Percentiles rank a stretch among this genome's conserved stretches.
These are phyloP conservation scores for Drosophila mimetica DNA, from an alignment of 2,888 invertebrate genomes.

Conservation along the genomic window DNA sequence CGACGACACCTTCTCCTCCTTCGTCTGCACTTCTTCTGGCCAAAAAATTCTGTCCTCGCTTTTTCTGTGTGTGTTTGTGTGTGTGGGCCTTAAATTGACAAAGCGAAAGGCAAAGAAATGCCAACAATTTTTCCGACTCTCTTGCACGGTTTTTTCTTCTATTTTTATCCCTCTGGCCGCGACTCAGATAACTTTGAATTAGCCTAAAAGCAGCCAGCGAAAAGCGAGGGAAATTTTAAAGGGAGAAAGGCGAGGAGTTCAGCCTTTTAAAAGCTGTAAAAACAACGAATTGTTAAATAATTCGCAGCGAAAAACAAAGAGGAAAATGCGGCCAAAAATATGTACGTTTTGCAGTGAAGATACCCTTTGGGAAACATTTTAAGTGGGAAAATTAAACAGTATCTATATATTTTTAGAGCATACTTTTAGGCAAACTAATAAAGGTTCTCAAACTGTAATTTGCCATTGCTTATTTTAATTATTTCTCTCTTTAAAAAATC, in stretches of 20 bases:
- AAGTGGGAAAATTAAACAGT: background rate
- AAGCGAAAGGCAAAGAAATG: slow-evolving; percentile 41
- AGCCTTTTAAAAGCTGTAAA: background rate
- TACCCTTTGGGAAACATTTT: background rate
- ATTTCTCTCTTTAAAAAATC: no score
- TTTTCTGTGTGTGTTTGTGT: slow-evolving; percentile 8
- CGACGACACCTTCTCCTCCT: slow-evolving; percentile 58
- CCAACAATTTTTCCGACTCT: slow-evolving; percentile 31
- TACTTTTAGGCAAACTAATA: no score
- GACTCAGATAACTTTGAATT: slow-evolving; percentile 30
- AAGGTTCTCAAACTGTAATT: no score
- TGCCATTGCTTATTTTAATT: no score
- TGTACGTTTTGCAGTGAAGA: background rate
- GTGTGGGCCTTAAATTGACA: slow-evolving; percentile 23
- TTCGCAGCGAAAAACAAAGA: background rate
- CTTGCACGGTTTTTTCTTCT: background rate
- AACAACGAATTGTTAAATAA: slow-evolving; percentile 17
- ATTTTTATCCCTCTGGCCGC: background rate
- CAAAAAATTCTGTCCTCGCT: slow-evolving; percentile 27
- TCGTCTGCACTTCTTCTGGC: slow-evolving; percentile 3
- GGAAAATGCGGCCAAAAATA: slow-evolving; percentile 2
- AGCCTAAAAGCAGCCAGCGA: slow-evolving; percentile 29
- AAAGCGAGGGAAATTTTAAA: slow-evolving; percentile 14
- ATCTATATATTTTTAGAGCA: no score
- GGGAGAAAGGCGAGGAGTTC: background rate